Evolutionary conservation across 2,888 invertebrate species (phyloP), one percentile per base, ranked within the genome.

Genomic region (Monochamus alternatus): DNA sequence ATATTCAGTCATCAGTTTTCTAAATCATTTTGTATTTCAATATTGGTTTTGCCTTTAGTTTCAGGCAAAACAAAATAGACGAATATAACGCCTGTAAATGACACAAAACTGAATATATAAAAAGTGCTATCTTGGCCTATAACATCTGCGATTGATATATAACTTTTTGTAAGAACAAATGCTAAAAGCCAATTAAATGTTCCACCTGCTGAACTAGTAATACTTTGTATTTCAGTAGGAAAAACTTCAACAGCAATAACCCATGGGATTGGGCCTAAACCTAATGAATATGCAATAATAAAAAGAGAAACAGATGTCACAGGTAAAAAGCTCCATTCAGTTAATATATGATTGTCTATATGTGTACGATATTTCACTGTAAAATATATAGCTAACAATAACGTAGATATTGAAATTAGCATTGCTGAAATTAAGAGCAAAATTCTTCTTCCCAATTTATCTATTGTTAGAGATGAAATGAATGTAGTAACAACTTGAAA

Each of bases 251-350:
- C 93, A 87, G 94, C 91, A 91, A 95, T 94, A 91, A 96, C 92
- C 95, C 95, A 96, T 0, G 97, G 97, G 63, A 97, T 95, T 0
- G 97, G 97, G 0, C 97, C 97, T 83, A 94, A 94, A 65, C 97
- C 97, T 9, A 83, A 85, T 0, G 96, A 95, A 89, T 96, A 97
- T 60, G 95, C 92, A 30, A 95, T 88, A 30, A 96, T 94, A 88
- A 95, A 97, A 2, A 95, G 79, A 62, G 95, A 94, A 30, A 97
- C 88, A 38, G 94, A 92, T 1, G 93, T 83, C 5, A 97, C 88
- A 0, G 97, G 96, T 74, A 97, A 86, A 94, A 95, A 96, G 0
- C 92, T 91, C 7, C 96, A 90, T 14, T 89, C 85, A 0, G 86
- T 84, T 0, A 94, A 90, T 32, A 92, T 89, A 0, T 86, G 83